Evolutionary conservation across 2,888 invertebrate genomes (phyloP).

Genomic region (Oxytorus armatus): DNA sequence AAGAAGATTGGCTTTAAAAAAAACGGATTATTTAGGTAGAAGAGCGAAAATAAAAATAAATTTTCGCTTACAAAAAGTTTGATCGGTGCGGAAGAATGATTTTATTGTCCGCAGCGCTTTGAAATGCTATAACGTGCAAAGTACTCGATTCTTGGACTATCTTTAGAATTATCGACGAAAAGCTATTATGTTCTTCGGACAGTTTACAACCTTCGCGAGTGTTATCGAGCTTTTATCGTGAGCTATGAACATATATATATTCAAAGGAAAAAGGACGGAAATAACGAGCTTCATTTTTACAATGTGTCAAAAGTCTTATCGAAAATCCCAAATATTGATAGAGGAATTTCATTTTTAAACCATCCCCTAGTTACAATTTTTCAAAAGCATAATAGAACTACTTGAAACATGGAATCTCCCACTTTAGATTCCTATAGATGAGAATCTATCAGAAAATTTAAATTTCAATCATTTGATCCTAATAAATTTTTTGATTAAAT

Average conservation of each 20-base stretch:
- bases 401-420: no score
- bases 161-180: constrained; percentile 63
- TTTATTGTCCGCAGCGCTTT: constrained; percentile 23
- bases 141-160: constrained; percentile 50
- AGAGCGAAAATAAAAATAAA: constrained; percentile 38
- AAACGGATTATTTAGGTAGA: constrained; percentile 6
- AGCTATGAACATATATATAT: neutral
- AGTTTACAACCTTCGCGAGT: constrained; percentile 47
- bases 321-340: no score
- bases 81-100: constrained; percentile 55
- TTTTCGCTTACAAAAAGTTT: constrained; percentile 19
- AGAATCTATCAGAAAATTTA: neutral
- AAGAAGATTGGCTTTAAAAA: no score
- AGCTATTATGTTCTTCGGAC: constrained; percentile 19
- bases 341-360: no score
- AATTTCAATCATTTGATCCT: no score
- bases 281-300: no score
- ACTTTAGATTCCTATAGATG: no score
- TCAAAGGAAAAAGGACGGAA: no score
- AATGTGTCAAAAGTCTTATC: no score
- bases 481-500: no score
- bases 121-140: neutral
- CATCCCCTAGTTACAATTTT: no score
- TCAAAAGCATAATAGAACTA: no score
- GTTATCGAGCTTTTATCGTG: constrained; percentile 12